Evolutionary conservation across 35 echinoderm and acorn worm genomes (phyloP).

Genomic region (Acanthaster planci): DNA sequence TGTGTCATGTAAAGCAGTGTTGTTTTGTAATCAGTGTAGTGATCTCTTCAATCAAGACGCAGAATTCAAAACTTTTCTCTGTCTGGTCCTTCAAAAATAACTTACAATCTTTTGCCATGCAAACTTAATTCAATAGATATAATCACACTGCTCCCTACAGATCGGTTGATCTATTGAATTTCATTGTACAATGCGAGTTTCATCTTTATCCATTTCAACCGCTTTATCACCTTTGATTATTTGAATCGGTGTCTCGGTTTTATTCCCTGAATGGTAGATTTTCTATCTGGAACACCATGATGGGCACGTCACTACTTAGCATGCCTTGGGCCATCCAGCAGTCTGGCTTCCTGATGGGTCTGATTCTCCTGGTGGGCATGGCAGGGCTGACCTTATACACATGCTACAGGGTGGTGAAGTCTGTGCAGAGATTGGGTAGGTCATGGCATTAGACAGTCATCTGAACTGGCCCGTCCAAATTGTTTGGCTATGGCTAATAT

Average conservation of each 20-base stretch:
- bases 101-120: too few relatives aligned
- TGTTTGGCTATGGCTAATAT: too few relatives aligned
- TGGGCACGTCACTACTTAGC: conserved; percentile 96
- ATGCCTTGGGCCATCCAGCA: conserved; percentile 99
- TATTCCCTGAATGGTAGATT: conserved; percentile 55
- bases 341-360: conserved; percentile 83
- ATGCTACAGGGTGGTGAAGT: conserved; percentile 91
- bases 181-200: background rate
- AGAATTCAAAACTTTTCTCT: too few relatives aligned
- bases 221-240: background rate
- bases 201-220: background rate
- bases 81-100: too few relatives aligned
- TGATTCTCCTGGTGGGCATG: conserved; percentile 76
- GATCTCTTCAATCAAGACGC: too few relatives aligned
- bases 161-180: too few relatives aligned
- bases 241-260: background rate
- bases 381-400: conserved; percentile 93
- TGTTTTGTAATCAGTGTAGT: too few relatives aligned
- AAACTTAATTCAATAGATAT: too few relatives aligned
- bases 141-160: too few relatives aligned
- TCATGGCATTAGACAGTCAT: background rate
- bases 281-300: conserved; percentile 99
- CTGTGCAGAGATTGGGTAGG: conserved; percentile 72
- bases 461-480: too few relatives aligned
- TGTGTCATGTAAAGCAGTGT: too few relatives aligned